These are phyloP conservation scores for Euwallacea fornicatus DNA, from an alignment of 1,140 invertebrate genomes.

Conservation along the genomic window DNA sequence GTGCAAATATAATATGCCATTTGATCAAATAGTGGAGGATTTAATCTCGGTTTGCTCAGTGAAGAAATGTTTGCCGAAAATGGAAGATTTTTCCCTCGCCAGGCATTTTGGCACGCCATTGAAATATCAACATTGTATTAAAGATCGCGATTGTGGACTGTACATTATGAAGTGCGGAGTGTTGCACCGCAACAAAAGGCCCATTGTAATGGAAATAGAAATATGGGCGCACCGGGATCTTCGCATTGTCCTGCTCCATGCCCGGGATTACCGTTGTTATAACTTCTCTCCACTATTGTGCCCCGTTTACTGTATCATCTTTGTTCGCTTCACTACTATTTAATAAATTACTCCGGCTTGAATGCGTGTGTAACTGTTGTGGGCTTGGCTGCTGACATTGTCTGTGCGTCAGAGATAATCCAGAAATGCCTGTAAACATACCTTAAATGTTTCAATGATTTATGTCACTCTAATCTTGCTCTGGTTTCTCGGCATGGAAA, in stretches of 20 bases:
- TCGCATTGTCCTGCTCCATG: slow-evolving; percentile 35
- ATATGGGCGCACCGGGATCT: slow-evolving; percentile 34
- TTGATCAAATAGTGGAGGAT: too few relatives aligned
- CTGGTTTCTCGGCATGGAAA: not conserved
- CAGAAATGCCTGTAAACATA: slow-evolving; percentile 30
- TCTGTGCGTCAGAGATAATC: slow-evolving; percentile 29
- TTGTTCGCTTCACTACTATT: slow-evolving; percentile 23
- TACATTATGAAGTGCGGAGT: slow-evolving; percentile 29
- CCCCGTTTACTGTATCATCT: slow-evolving; percentile 28
- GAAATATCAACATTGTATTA: slow-evolving; percentile 36
- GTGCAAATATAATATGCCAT: too few relatives aligned
- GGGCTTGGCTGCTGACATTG: slow-evolving; percentile 34
- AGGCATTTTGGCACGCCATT: slow-evolving; percentile 13
- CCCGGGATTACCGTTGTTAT: slow-evolving; percentile 37
- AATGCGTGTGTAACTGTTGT: slow-evolving; percentile 32
- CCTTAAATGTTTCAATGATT: slow-evolving; percentile 26
- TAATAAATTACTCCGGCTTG: slow-evolving; percentile 34
- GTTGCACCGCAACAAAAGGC: slow-evolving; percentile 30
- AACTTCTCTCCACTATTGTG: slow-evolving; percentile 34
- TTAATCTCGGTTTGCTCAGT: too few relatives aligned
- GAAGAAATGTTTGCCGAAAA: too few relatives aligned
- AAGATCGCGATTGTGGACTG: slow-evolving; percentile 2
- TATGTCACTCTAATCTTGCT: slow-evolving; percentile 24
- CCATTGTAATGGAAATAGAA: slow-evolving; percentile 39
- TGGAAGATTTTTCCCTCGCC: too few relatives aligned